Conservation (phyloP, 2,888 invertebrate genomes). For the Ichneumoninae sp. region DNA sequence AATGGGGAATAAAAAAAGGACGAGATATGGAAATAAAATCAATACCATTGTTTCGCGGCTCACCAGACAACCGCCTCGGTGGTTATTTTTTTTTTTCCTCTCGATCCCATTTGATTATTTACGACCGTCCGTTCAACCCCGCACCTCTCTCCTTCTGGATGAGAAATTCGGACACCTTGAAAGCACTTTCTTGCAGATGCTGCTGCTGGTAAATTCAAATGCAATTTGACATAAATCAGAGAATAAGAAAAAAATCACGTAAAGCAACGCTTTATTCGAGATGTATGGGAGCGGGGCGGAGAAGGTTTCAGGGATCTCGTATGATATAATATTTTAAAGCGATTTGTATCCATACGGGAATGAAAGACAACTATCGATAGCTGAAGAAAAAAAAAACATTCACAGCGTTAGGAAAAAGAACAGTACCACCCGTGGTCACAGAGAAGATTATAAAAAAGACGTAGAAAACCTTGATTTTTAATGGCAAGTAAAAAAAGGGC, state of each 20-base stretch:
- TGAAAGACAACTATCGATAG: not conserved
- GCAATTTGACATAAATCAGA: slow-evolving; percentile 65
- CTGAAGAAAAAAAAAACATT: not conserved
- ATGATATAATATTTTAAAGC: slow-evolving; percentile 31
- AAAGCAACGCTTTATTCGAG: slow-evolving; percentile 36
- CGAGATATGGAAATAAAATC: slow-evolving; percentile 83
- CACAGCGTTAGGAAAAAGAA: not conserved
- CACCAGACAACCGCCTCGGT: slow-evolving; percentile 64
- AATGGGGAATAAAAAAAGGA: slow-evolving; percentile 65
- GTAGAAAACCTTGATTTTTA: not conserved
- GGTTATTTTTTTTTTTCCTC: slow-evolving; percentile 2
- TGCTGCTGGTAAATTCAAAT: slow-evolving; percentile 58
- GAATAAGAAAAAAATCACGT: slow-evolving; percentile 48
- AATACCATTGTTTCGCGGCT: slow-evolving; percentile 83
- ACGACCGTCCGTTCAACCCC: slow-evolving; percentile 53
- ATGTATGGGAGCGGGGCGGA: slow-evolving; percentile 22
- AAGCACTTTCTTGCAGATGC: slow-evolving; percentile 61
- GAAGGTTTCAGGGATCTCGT: not conserved
- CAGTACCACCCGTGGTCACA: too few species aligned
- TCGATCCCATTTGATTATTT: slow-evolving; percentile 38
- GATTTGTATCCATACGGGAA: slow-evolving; percentile 37
- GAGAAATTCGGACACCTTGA: slow-evolving; percentile 57
- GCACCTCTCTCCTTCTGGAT: slow-evolving; percentile 37
- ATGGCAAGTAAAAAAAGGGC: not conserved
- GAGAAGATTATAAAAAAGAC: too few species aligned